Evolutionary conservation across 2,113 vertebrate genomes (phyloP), one percentile per base, ranked within the genome.

Genomic region (Poeciliopsis retropinna): DNA sequence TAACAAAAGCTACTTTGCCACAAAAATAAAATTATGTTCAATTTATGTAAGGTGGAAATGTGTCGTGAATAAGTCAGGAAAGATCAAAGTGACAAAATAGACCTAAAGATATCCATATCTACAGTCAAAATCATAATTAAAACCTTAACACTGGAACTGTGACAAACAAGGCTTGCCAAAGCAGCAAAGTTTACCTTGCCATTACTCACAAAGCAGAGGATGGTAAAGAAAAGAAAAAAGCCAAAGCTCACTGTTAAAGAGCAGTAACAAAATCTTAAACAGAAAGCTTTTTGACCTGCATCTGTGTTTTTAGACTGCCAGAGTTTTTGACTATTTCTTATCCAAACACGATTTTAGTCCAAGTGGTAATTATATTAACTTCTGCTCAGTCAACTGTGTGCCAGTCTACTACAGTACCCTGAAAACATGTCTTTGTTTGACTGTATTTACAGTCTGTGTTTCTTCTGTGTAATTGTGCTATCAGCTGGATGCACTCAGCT

Each of bases 371-470:
- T 41, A 32, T 37, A 17, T 67, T 22, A 70, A 71, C 69, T 71
- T 60, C 70, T 66, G 39, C n/a, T 37, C 17, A 29, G 67, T 78
- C 65, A 47, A 65, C 44, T 64, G 31, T 63, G 47, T 6, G 25
- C 57, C 17, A 17, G 8, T n/a, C 47, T 39, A 29, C 27, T 61
- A 37, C 61, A 14, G 14, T 10, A 44, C 41, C 29, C 64, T 11
- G 67, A 44, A 60, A 70, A 64, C 76, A 47, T 32, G 37, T n/a
- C 34, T 75, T 60, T 70, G 64, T 81, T 81, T 73, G 60, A 65
- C 61, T 72, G 63, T 73, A 70, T n/a, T 27, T 34, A 8, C 44
- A n/a, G 62, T 41, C 27, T 29, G 54, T 70, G 65, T 67, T 60
- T 60, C 32, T 31, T 41, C 19, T 68, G 54, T 37, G 28, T 75